Base-by-base conservation (phyloP, 2,888 invertebrate species). In the Eledone cirrhosa region DNA sequence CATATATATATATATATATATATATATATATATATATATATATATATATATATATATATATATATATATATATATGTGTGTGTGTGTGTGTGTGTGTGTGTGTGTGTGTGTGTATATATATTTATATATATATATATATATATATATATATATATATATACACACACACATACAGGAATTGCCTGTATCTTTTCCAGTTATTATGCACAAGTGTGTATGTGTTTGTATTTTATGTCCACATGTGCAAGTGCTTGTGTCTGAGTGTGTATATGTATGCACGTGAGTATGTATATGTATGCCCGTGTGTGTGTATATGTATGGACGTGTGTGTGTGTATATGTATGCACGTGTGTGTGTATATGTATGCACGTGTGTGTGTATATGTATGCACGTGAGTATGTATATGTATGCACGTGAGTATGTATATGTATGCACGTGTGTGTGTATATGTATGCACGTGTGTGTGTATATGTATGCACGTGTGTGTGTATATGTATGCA, bases 31-130 rank as follows among this genome's bases (percentile, higher is more conserved):
- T 53, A 19, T 19, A 53, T 19, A 53, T 53, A 53, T 53, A 53
- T 53, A 53, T 53, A 53, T 53, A 53, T 53, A 53, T 53, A 53
- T 53, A 53, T 53, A 53, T 53, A 53, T 53, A 53, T 53, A 53
- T 53, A 19, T 53, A 19, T 53, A 19, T 53, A 19, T 53, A 19
- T 19, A 19, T 53, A 19, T 53, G 53, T 53, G 19, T 53, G 19
- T 53, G 53, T 53, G 53, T 53, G 53, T 53, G 53, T 16, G 13
- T 53, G 53, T 53, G 19, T 53, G 19, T 53, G 53, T 53, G 19
- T 53, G 53, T 53, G 19, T 53, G 19, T 53, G 53, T 53, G 53
- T 53, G 53, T 53, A 19, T 53, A 53, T 53, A 19, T 53, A 53
- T 53, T 13, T 53, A 53, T 53, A 16, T 53, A 53, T 53, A 53